A percentile compares a stretch with the other conserved stretches of the same genome.
Evolutionary conservation across 2,888 invertebrate genomes (phyloP).

Genomic region (Xanthostigma xanthostigma): DNA sequence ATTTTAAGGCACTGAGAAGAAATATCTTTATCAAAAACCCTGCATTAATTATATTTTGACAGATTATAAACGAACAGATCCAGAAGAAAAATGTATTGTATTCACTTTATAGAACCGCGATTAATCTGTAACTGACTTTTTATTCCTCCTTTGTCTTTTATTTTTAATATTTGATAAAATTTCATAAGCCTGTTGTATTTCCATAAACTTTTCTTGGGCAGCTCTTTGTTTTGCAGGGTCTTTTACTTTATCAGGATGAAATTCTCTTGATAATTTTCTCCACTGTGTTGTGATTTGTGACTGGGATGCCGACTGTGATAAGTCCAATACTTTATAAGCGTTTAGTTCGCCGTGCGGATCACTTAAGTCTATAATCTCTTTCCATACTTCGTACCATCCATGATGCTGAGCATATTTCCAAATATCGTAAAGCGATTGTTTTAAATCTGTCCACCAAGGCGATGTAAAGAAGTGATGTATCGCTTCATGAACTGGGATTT

Average conservation of each 20-base stretch:
- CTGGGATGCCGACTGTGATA: slow-evolving; percentile 68
- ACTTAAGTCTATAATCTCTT: slow-evolving; percentile 67
- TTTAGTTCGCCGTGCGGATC: slow-evolving; percentile 87
- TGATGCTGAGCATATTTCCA: slow-evolving; percentile 68
- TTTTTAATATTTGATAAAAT: slow-evolving; percentile 71
- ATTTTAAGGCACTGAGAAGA: too few species aligned
- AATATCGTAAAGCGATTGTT: slow-evolving; percentile 54
- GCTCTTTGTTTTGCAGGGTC: slow-evolving; percentile 47
- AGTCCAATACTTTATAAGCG: slow-evolving; percentile 67
- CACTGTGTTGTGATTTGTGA: slow-evolving; percentile 73
- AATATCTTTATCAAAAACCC: too few species aligned
- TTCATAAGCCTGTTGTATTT: slow-evolving; percentile 86
- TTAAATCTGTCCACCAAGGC: slow-evolving; percentile 75
- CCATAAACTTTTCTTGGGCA: slow-evolving; percentile 80
- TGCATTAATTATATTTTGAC: too few species aligned
- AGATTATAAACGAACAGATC: too few species aligned
- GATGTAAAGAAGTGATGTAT: slow-evolving; percentile 79
- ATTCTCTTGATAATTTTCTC: slow-evolving; percentile 65
- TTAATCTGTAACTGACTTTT: slow-evolving; percentile 33
- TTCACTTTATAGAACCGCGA: too few species aligned
- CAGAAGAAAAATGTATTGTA: too few species aligned
- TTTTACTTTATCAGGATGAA: slow-evolving; percentile 86
- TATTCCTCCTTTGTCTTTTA: slow-evolving; percentile 57
- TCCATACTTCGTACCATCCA: slow-evolving; percentile 78
- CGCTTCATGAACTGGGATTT: slow-evolving; percentile 77